Conservation (phyloP, 2,113 vertebrate species). For the Dasyornis broadbenti region DNA sequence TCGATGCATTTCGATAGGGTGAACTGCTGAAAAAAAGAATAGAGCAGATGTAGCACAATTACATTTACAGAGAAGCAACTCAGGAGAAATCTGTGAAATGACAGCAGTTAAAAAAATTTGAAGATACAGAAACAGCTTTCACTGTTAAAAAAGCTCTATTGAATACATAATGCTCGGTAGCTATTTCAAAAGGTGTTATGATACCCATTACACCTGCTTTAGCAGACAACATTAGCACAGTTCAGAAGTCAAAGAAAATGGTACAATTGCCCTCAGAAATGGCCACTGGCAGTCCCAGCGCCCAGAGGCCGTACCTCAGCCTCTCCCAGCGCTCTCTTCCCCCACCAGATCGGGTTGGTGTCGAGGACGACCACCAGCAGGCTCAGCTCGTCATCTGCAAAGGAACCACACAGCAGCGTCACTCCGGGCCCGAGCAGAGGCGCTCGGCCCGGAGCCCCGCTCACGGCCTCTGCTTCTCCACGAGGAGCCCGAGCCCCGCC, state of each 20-base stretch:
- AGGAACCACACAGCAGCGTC: not conserved
- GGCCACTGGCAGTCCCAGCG: rapidly evolving
- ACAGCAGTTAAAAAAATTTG: not conserved
- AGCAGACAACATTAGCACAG: rapidly evolving
- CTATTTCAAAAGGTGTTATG: not conserved
- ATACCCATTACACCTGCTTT: rapidly evolving
- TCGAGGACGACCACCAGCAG: conserved; percentile 89
- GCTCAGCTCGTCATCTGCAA: conserved; percentile 88
- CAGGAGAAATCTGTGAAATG: not conserved
- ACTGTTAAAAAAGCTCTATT: not conserved
- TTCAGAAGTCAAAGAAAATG: not conserved
- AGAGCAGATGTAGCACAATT: not conserved
- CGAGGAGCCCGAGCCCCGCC: not conserved
- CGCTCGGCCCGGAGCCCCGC: too few species aligned
- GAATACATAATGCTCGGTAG: rapidly evolving
- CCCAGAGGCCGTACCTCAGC: conserved; percentile 72
- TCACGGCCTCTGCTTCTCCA: not conserved
- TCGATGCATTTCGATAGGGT: conserved; percentile 91
- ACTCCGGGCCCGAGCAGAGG: not conserved
- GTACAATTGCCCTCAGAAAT: rapidly evolving
- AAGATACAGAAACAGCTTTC: not conserved
- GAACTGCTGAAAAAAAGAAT: conserved; percentile 69
- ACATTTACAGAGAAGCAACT: not conserved
- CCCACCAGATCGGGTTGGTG: conserved; percentile 97
- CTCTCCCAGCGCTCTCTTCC: conserved; percentile 83